Conservation (phyloP, 2,113 vertebrate genomes). For the Corvus moneduloides region DNA sequence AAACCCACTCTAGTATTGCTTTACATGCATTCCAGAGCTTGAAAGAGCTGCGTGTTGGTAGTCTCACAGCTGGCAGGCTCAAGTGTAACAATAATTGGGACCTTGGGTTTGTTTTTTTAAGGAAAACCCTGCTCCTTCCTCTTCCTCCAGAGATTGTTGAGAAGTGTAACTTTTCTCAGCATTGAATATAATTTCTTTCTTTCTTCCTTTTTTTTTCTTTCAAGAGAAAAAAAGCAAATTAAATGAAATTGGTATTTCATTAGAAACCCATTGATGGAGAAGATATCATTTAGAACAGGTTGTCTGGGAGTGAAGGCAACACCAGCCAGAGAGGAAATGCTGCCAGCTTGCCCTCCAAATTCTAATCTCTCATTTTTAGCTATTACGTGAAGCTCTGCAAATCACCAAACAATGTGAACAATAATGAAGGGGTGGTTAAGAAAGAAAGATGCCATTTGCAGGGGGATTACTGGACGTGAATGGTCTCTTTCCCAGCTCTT, state of each 20-base stretch:
- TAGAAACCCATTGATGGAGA: not conserved
- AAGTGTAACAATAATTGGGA: not conserved
- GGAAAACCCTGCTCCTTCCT: not conserved
- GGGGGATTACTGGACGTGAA: constrained; percentile 7
- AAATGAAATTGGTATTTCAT: not conserved
- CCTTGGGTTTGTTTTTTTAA: not conserved
- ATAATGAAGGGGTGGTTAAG: constrained; percentile 22
- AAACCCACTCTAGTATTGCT: not conserved
- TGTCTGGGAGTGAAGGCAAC: not conserved
- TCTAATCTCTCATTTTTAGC: constrained; percentile 15
- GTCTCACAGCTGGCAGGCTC: not conserved
- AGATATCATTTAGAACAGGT: not conserved
- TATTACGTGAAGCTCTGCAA: constrained; percentile 15
- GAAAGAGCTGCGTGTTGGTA: not conserved
- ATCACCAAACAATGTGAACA: constrained; percentile 17
- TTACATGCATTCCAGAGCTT: not conserved
- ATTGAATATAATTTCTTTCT: not conserved
- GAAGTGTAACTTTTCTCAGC: not conserved
- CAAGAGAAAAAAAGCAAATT: not conserved
- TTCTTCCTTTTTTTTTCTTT: not conserved
- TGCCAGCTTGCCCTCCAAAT: not conserved
- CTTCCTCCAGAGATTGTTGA: not conserved
- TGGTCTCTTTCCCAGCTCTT: not conserved
- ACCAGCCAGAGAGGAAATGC: not conserved
- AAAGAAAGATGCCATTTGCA: constrained; percentile 25